These are phyloP conservation scores for Pogonocichla stellata DNA, from an alignment of 2,113 vertebrate species.

Conservation along the genomic window DNA sequence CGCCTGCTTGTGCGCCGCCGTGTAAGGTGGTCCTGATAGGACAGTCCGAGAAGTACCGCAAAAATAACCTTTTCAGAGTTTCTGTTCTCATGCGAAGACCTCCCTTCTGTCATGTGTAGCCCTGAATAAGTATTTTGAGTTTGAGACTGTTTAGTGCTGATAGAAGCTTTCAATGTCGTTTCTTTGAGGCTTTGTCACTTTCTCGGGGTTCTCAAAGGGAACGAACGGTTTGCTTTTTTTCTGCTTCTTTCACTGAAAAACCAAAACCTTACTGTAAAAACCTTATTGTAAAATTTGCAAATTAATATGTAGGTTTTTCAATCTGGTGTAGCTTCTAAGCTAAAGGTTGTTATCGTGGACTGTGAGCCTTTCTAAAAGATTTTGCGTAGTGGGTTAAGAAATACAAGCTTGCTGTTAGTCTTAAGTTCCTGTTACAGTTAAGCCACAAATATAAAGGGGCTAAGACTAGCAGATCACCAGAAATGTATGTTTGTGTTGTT, in stretches of 20 bases:
- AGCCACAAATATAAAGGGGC: neutral
- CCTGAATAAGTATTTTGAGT: neutral
- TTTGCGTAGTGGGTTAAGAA: neutral
- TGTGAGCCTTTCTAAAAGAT: neutral
- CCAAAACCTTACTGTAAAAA: neutral
- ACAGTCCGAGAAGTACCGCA: neutral
- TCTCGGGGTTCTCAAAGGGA: neutral
- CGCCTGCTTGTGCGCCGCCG: fast-evolving
- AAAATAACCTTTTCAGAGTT: neutral
- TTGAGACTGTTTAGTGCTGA: neutral
- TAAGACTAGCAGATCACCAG: neutral
- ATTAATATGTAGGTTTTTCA: neutral
- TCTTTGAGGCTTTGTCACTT: neutral
- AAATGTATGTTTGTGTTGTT: neutral
- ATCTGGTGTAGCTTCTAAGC: neutral
- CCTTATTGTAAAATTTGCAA: neutral
- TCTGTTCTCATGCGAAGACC: neutral
- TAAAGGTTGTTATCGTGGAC: fast-evolving
- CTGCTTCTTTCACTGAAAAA: neutral
- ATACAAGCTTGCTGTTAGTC: neutral
- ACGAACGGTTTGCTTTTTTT: neutral
- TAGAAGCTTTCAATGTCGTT: neutral
- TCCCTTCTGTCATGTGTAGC: neutral
- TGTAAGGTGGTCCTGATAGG: neutral
- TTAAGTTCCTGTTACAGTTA: neutral